Evolutionary conservation across 2,113 vertebrate species (phyloP).

Genomic region (Amazona vittata): DNA sequence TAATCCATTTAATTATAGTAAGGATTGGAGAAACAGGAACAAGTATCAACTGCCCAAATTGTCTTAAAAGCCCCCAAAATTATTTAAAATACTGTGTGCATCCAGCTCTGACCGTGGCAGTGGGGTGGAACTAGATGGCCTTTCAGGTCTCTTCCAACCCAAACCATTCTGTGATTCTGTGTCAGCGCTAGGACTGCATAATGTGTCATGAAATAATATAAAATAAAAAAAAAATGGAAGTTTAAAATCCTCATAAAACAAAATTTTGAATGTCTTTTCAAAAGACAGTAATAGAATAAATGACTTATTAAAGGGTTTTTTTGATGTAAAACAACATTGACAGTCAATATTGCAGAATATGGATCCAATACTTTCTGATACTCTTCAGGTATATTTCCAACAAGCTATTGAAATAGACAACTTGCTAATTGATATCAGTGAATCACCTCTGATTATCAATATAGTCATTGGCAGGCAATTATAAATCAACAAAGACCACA

Average conservation of each 20-base stretch:
- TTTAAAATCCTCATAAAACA: background rate
- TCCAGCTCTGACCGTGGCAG: background rate
- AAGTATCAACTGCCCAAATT: background rate
- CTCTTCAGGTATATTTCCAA: background rate
- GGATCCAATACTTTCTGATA: background rate
- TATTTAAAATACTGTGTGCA: background rate
- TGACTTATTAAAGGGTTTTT: background rate
- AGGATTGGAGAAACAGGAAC: background rate
- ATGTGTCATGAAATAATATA: background rate
- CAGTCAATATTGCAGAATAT: background rate
- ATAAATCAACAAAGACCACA: background rate
- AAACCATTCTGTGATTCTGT: background rate
- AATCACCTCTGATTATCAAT: background rate
- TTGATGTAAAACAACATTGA: background rate
- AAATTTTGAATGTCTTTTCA: background rate
- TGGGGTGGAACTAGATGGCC: background rate
- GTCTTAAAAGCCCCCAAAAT: background rate
- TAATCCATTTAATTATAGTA: background rate
- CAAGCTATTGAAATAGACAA: background rate
- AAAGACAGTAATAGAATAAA: background rate
- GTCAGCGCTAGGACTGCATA: background rate
- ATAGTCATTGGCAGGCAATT: background rate
- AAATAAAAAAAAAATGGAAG: background rate
- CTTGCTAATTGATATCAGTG: background rate
- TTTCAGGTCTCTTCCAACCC: background rate